These are phyloP conservation scores for Isichthys henryi DNA, from an alignment of 2,113 vertebrate genomes.

Conservation along the genomic window DNA sequence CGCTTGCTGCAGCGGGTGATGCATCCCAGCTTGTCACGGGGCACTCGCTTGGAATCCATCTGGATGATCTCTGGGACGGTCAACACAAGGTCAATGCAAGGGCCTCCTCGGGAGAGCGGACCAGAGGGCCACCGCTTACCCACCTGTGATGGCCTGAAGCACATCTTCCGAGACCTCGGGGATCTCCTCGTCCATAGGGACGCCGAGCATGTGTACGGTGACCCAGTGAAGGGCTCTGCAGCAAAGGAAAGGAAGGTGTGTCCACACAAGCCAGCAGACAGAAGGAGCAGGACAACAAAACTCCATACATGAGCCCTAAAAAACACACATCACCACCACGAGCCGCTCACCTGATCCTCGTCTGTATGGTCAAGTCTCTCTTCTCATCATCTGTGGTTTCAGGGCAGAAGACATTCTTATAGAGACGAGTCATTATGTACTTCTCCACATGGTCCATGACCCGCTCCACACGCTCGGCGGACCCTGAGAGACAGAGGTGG, in stretches of 20 bases:
- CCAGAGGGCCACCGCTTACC: neutral
- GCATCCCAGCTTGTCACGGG: conserved; percentile 82
- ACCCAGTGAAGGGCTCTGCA: conserved; percentile 89
- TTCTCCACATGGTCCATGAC: conserved; percentile 93
- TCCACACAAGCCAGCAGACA: neutral
- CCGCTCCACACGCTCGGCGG: conserved; percentile 76
- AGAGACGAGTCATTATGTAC: conserved; percentile 88
- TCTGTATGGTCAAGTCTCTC: conserved; percentile 86
- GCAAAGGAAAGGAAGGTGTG: neutral
- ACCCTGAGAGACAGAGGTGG: conserved; percentile 52
- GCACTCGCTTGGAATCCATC: conserved; percentile 89
- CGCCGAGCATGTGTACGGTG: conserved; percentile 88
- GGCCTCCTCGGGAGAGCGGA: neutral
- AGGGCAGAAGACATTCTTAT: conserved; percentile 90
- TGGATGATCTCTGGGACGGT: conserved; percentile 76
- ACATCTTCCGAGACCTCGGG: conserved; percentile 87
- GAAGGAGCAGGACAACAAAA: neutral
- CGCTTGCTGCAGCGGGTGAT: conserved; percentile 93
- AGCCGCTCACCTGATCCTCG: conserved; percentile 75
- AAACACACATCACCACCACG: no score
- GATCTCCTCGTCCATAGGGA: conserved; percentile 87
- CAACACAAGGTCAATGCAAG: neutral
- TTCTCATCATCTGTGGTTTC: conserved; percentile 92
- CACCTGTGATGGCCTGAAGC: conserved; percentile 95
- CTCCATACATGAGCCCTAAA: neutral